These are phyloP conservation scores for Alethe diademata DNA, from an alignment of 2,113 vertebrate species.

Conservation along the genomic window DNA sequence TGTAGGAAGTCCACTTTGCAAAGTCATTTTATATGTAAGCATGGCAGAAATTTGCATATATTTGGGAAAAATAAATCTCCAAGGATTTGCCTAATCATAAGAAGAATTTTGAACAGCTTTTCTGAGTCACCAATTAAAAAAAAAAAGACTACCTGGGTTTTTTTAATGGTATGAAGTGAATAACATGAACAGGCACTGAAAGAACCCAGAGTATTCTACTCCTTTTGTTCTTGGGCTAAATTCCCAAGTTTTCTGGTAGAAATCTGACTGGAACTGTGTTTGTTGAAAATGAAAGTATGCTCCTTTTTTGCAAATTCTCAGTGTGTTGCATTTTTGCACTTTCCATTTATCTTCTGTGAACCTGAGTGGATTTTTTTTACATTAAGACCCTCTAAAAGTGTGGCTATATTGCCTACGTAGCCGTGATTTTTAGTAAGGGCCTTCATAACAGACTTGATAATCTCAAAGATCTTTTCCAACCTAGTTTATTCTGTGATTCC, in stretches of 20 bases:
- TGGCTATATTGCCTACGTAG: neutral
- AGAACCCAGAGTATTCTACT: neutral
- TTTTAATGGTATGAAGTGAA: neutral
- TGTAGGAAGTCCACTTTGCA: neutral
- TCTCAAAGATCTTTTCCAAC: neutral
- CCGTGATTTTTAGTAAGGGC: neutral
- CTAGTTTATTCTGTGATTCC: neutral
- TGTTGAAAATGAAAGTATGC: neutral
- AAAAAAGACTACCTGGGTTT: rapidly evolving
- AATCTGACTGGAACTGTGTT: neutral
- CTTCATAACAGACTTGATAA: neutral
- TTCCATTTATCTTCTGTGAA: neutral
- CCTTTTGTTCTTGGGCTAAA: neutral
- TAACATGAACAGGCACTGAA: neutral
- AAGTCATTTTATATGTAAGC: neutral
- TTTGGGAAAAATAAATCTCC: neutral
- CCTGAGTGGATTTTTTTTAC: neutral
- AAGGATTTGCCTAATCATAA: neutral
- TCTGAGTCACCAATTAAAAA: neutral
- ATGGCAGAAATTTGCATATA: neutral
- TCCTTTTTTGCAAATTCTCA: neutral
- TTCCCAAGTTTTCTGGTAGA: neutral
- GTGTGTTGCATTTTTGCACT: neutral
- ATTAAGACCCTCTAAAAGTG: neutral
- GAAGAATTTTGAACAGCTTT: neutral